Percentiles rank a stretch among this genome's conserved stretches.
phyloP scores from a whole-genome alignment of 23 tunicate species.

The Trididemnum clinides region DNA sequence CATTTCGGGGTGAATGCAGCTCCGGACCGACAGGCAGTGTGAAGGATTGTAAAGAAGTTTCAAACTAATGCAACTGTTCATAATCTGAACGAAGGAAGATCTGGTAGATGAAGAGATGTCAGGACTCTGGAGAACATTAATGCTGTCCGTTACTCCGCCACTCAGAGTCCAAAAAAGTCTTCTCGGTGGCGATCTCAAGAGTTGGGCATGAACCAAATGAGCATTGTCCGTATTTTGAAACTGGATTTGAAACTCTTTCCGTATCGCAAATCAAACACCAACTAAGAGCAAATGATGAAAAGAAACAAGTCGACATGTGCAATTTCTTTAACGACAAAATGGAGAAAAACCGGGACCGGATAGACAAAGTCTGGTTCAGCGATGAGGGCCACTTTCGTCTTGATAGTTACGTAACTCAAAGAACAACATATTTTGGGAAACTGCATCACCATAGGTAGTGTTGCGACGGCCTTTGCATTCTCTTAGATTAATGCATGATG shows the following conservation, averaged over 20 bases:
- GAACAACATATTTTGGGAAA: constrained; percentile 1
- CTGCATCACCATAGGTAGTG: neutral
- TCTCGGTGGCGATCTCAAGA: neutral
- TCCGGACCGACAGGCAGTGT: neutral
- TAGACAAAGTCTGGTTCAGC: constrained; percentile 16
- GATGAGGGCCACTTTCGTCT: neutral
- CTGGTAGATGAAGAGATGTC: neutral
- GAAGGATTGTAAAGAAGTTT: neutral
- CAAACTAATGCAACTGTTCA: neutral
- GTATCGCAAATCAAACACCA: neutral
- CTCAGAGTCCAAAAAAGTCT: constrained; percentile 10
- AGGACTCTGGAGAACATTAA: neutral
- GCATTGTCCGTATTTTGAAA: neutral
- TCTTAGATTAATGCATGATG: neutral
- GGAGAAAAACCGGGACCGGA: neutral
- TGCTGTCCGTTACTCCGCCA: neutral
- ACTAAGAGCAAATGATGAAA: neutral
- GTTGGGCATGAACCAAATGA: neutral
- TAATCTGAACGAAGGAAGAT: neutral
- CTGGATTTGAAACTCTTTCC: neutral
- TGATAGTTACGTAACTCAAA: neutral
- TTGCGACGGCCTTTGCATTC: constrained; percentile 7
- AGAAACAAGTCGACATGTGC: constrained; percentile 2
- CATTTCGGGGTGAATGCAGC: neutral
- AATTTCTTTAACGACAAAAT: neutral